Percentiles rank a stretch among this genome's conserved stretches.
Conservation (phyloP, 1,140 invertebrate genomes). For the Drosophila fuyamai region DNA sequence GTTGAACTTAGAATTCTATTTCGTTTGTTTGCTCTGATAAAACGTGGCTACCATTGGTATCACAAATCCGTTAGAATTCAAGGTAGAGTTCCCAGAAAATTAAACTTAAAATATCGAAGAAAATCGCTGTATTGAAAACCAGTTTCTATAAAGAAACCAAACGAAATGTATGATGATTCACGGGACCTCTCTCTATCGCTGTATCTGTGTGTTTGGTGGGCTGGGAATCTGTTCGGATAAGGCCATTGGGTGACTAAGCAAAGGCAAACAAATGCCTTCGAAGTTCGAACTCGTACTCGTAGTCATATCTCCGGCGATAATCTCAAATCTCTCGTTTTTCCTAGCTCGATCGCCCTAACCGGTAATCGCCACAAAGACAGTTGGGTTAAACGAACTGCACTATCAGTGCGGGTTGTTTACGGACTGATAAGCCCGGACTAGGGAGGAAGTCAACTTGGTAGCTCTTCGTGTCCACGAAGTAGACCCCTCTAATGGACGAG, state of each 20-base stretch:
- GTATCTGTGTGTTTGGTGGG: not conserved
- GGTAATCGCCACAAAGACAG: not conserved
- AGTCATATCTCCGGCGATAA: conserved; percentile 7
- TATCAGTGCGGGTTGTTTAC: conserved; percentile 32
- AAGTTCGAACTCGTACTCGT: conserved; percentile 9
- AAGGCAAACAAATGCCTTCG: conserved; percentile 15
- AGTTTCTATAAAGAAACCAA: conserved; percentile 27
- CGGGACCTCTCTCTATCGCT: not conserved
- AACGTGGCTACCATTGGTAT: conserved; percentile 23
- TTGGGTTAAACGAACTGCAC: conserved; percentile 8
- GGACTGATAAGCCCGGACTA: conserved; percentile 14
- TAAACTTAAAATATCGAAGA: conserved; percentile 22
- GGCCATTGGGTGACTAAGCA: conserved; percentile 29
- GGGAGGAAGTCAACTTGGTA: not conserved
- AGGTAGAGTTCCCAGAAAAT: conserved; percentile 25
- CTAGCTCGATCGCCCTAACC: not conserved
- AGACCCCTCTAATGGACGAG: conserved; percentile 33
- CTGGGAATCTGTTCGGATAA: conserved; percentile 38
- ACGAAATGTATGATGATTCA: conserved; percentile 40
- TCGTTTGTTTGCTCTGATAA: conserved; percentile 13
- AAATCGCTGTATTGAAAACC: conserved; percentile 18
- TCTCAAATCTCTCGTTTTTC: not conserved
- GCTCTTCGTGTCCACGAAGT: not conserved
- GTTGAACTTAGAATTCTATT: conserved; percentile 30
- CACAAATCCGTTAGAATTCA: conserved; percentile 24